Percentiles rank a stretch among this genome's conserved stretches.
phyloP scores from a whole-genome alignment of 2,113 vertebrate genomes.

The Peromyscus leucopus region DNA sequence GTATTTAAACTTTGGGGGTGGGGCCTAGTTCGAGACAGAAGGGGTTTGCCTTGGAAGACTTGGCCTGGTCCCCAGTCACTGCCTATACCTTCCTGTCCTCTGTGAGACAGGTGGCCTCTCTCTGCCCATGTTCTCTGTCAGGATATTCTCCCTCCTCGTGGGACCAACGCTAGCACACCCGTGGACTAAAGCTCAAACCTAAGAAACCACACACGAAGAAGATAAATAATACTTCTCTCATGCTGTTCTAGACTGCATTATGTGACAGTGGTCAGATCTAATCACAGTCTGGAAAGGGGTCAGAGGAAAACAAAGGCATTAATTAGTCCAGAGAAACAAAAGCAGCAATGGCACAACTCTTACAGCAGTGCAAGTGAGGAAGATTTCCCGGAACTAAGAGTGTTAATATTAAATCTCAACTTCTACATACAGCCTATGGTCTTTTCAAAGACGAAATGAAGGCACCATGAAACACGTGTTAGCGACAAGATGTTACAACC shows the following conservation, averaged over 20 bases:
- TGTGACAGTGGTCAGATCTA: background rate
- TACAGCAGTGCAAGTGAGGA: background rate
- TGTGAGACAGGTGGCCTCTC: no score
- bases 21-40: no score
- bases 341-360: background rate
- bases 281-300: background rate
- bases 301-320: background rate
- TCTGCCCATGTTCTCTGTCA: background rate
- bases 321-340: background rate
- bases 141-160: background rate
- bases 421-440: background rate
- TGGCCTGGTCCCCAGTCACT: background rate
- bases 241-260: background rate
- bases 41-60: background rate
- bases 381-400: background rate
- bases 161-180: background rate
- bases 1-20: no score
- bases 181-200: background rate
- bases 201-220: background rate
- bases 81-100: no score
- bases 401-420: background rate
- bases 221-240: background rate
- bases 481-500: background rate
- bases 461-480: background rate
- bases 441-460: background rate